A percentile compares a stretch with the other conserved stretches of the same genome.
These are phyloP conservation scores for Spilosoma lubricipeda DNA, from an alignment of 2,888 invertebrate species.

Conservation along the genomic window DNA sequence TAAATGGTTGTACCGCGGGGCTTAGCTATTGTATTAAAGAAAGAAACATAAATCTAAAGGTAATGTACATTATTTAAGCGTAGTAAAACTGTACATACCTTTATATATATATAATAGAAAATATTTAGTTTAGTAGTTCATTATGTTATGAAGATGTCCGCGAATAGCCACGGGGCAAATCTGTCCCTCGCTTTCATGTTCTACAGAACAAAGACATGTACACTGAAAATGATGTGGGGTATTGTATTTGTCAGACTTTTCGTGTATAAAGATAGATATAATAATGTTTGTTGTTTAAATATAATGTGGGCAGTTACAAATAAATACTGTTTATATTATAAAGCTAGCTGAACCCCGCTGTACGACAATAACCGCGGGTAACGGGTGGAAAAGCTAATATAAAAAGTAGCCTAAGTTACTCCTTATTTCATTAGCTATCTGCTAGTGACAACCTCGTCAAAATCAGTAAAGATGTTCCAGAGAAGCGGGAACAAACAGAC, in stretches of 20 bases:
- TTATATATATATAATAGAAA: constrained; percentile 23
- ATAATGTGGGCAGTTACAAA: background rate
- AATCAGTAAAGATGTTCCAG: too few species aligned
- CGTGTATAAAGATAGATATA: too few species aligned
- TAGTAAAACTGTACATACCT: constrained; percentile 1
- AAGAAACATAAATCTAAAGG: background rate
- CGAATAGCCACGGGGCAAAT: constrained; percentile 38
- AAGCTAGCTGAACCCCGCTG: too few species aligned
- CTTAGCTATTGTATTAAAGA: too few species aligned
- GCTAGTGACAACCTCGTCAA: too few species aligned
- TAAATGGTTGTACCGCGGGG: too few species aligned
- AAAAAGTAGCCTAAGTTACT: too few species aligned
- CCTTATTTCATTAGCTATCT: too few species aligned
- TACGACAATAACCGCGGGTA: too few species aligned
- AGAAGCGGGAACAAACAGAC: too few species aligned
- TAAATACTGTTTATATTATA: background rate
- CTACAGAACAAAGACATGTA: constrained; percentile 6
- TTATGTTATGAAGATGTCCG: constrained; percentile 41
- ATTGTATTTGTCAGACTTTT: background rate
- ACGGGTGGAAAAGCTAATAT: too few species aligned
- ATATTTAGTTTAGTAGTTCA: constrained; percentile 39
- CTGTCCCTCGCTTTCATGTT: constrained; percentile 23
- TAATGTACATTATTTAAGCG: constrained; percentile 19
- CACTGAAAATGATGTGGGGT: background rate
- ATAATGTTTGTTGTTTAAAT: background rate